Conservation (phyloP, 2,113 vertebrate species). For the Noturus placidus region DNA sequence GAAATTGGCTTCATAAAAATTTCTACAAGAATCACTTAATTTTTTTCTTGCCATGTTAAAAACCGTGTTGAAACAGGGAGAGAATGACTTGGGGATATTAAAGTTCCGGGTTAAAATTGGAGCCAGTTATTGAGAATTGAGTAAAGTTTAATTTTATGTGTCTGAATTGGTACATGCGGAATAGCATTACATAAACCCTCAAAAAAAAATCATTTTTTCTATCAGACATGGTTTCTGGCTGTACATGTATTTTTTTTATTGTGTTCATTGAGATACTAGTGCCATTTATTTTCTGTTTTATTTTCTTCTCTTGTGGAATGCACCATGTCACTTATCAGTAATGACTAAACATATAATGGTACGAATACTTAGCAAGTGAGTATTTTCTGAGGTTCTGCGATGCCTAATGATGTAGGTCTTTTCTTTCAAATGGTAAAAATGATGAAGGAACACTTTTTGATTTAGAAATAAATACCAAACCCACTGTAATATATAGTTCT, state of each 20-base stretch:
- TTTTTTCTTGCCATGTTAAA: not conserved
- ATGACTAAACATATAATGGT: slow-evolving; percentile 63
- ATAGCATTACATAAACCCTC: slow-evolving; percentile 37
- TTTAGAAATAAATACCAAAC: slow-evolving; percentile 54
- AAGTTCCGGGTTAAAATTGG: not conserved
- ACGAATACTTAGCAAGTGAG: slow-evolving; percentile 66
- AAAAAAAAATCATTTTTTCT: not conserved
- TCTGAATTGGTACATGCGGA: slow-evolving; percentile 24
- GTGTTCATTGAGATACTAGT: slow-evolving; percentile 67
- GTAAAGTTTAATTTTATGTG: slow-evolving; percentile 5
- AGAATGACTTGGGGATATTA: not conserved
- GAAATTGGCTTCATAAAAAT: not conserved
- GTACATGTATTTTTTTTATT: slow-evolving; percentile 68
- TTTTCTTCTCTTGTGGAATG: slow-evolving; percentile 59
- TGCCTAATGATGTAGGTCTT: slow-evolving; percentile 58
- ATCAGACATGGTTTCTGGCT: slow-evolving; percentile 39
- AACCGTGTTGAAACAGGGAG: not conserved
- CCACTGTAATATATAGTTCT: slow-evolving; percentile 68
- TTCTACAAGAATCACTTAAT: not conserved
- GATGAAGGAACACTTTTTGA: slow-evolving; percentile 62
- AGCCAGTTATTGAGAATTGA: slow-evolving; percentile 9
- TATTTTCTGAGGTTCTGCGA: slow-evolving; percentile 54
- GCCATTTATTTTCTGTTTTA: slow-evolving; percentile 67
- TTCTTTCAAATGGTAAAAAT: slow-evolving; percentile 56
- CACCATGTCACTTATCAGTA: slow-evolving; percentile 68